A percentile compares a stretch with the other conserved stretches of the same genome.
These are phyloP conservation scores for Arge pagana DNA, from an alignment of 2,888 invertebrate species.

Conservation along the genomic window DNA sequence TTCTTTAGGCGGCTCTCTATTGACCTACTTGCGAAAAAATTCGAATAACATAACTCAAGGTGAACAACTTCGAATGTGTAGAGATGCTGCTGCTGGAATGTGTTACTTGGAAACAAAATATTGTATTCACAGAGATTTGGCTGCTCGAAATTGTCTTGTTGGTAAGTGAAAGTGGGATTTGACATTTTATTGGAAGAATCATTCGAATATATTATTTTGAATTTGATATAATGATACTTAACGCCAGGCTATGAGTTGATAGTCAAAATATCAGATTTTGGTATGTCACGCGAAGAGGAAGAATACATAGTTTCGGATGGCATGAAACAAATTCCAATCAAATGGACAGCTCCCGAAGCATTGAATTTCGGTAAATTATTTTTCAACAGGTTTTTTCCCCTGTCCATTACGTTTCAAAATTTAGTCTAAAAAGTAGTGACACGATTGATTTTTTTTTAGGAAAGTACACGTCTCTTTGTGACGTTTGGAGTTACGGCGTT, in stretches of 20 bases:
- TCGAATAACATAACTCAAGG: constrained; percentile 68
- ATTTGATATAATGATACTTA: not conserved
- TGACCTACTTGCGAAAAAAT: constrained; percentile 85
- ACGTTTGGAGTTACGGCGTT: constrained; percentile 97
- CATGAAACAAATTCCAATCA: constrained; percentile 98
- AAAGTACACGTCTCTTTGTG: constrained; percentile 92
- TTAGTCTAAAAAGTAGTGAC: constrained; percentile 3
- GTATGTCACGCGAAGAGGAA: constrained; percentile 96
- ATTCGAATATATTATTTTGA: constrained; percentile 12
- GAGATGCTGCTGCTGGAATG: constrained; percentile 94
- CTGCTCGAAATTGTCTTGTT: constrained; percentile 91
- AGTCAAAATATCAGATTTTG: constrained; percentile 97
- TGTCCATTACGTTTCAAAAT: constrained; percentile 10
- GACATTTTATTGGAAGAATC: not conserved
- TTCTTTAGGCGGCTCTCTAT: constrained; percentile 80
- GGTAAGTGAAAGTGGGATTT: constrained; percentile 57
- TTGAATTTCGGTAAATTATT: constrained; percentile 80
- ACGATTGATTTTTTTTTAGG: constrained; percentile 62
- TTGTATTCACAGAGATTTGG: constrained; percentile 95
- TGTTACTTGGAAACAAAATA: constrained; percentile 92
- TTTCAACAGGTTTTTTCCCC: constrained; percentile 24
- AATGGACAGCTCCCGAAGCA: constrained; percentile 98
- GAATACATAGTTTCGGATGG: constrained; percentile 97
- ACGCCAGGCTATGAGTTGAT: constrained; percentile 74
- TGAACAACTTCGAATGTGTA: constrained; percentile 84